These are phyloP conservation scores for Formica selysi DNA, from an alignment of 1,140 invertebrate species.

Conservation along the genomic window DNA sequence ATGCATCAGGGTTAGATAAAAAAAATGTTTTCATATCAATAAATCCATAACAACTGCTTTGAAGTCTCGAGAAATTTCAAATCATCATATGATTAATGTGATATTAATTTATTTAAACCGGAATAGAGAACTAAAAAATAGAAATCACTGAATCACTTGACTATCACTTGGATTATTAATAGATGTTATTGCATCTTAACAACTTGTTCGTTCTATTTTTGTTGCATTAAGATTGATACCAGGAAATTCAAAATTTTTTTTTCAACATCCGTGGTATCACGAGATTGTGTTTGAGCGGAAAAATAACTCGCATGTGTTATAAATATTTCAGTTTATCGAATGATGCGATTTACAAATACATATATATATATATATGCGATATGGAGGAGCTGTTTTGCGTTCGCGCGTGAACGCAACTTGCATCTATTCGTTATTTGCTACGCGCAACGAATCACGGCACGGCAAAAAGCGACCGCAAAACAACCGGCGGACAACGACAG, in stretches of 20 bases:
- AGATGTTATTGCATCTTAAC: constrained; percentile 3
- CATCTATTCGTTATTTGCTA: constrained; percentile 15
- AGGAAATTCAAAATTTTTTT: background rate
- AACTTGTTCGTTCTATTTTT: constrained; percentile 25
- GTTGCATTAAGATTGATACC: background rate
- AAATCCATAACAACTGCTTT: background rate
- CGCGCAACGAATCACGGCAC: background rate
- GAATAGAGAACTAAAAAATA: background rate
- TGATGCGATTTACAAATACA: background rate
- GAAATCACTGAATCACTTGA: background rate
- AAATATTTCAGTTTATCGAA: constrained; percentile 46
- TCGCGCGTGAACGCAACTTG: background rate
- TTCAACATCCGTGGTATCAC: background rate
- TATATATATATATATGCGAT: background rate
- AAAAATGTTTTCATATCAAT: background rate
- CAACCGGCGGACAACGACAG: background rate
- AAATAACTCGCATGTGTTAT: constrained; percentile 20
- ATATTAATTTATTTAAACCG: background rate
- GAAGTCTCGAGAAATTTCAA: background rate
- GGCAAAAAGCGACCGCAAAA: constrained; percentile 16
- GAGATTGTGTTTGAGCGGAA: background rate
- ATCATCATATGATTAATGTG: background rate
- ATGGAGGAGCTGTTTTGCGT: background rate
- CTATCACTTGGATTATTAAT: background rate
- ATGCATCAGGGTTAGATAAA: background rate